Percentiles rank a stretch among this genome's conserved stretches.
Conservation (phyloP, 2,888 invertebrate genomes). For the Pseudococcus viburni region DNA sequence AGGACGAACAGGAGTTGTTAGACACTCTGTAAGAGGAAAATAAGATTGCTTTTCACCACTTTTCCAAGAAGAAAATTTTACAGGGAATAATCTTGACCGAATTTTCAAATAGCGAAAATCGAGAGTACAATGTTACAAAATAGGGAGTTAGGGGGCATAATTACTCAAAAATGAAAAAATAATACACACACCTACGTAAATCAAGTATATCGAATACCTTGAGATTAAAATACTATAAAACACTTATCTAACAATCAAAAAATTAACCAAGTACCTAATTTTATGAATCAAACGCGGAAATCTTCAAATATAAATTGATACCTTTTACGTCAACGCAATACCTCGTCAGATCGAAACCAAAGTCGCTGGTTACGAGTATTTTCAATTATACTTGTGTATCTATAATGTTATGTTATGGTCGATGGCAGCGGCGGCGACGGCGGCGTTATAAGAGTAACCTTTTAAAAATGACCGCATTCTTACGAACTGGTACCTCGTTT, state of each 20-base stretch:
- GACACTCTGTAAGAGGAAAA: too few species aligned
- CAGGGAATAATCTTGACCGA: background rate
- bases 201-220: background rate
- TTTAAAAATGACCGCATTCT: conserved; percentile 1
- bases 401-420: background rate
- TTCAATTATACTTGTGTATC: background rate
- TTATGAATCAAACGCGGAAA: background rate
- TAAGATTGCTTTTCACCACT: too few species aligned
- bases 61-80: too few species aligned
- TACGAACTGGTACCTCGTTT: conserved; percentile 1
- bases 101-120: background rate
- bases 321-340: background rate
- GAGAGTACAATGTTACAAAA: background rate
- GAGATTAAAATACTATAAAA: background rate
- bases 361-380: background rate
- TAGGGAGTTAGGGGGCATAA: background rate
- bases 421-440: background rate
- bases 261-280: background rate
- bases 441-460: background rate
- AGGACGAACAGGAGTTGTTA: too few species aligned
- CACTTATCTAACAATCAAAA: background rate
- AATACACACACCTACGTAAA: background rate
- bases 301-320: background rate
- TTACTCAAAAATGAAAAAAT: background rate
- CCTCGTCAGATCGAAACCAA: background rate